A percentile compares a stretch with the other conserved stretches of the same genome.
These are phyloP conservation scores for Cyanistes caeruleus DNA, from an alignment of 2,113 vertebrate species.

Conservation along the genomic window DNA sequence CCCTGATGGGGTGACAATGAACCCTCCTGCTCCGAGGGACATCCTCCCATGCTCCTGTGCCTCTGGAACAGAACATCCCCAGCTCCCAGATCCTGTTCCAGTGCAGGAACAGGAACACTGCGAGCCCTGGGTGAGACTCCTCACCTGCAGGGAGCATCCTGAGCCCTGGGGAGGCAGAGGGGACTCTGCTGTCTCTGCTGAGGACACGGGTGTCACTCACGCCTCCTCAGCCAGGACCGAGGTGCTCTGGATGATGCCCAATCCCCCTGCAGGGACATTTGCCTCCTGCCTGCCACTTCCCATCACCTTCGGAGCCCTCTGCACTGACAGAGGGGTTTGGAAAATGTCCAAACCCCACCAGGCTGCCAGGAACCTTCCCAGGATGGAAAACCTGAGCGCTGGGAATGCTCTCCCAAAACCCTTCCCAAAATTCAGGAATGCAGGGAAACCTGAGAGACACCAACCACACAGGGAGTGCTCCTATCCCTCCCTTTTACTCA, in stretches of 20 bases:
- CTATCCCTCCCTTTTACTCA: background rate
- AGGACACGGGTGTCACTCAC: background rate
- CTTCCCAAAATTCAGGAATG: no score
- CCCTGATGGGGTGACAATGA: fast-evolving
- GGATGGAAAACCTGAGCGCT: background rate
- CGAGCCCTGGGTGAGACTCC: background rate
- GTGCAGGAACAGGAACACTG: background rate
- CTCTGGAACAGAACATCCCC: background rate
- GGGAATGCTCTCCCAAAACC: background rate
- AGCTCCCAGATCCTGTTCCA: background rate
- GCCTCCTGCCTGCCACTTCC: background rate
- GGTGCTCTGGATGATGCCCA: background rate
- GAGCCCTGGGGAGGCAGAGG: background rate
- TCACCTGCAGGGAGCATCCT: background rate
- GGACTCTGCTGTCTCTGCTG: background rate
- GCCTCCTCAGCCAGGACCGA: background rate
- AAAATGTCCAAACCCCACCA: background rate
- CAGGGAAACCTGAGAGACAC: background rate
- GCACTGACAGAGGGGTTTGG: fast-evolving
- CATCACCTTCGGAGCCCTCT: background rate
- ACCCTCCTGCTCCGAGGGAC: background rate
- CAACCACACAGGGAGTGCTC: fast-evolving
- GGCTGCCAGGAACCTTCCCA: background rate
- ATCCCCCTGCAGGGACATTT: background rate
- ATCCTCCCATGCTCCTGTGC: background rate